phyloP scores from a whole-genome alignment of 2,888 invertebrate genomes.

The Tiphia femorata region DNA sequence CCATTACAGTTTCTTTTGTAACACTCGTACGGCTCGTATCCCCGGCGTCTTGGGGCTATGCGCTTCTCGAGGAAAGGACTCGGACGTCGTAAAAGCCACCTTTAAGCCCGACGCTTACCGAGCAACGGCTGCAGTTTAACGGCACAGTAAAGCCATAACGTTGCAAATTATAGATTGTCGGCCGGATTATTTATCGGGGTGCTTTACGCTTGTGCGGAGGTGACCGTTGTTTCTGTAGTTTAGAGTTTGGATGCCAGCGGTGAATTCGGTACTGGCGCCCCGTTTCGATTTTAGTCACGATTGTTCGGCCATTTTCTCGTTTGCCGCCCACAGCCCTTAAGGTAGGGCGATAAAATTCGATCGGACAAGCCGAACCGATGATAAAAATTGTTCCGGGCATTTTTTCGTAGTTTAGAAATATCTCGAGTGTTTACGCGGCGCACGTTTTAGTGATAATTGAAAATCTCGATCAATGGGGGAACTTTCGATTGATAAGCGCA shows the following conservation, averaged over 20 bases:
- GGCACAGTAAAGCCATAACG: conserved; percentile 10
- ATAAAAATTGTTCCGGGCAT: too few relatives aligned
- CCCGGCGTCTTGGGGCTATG: conserved; percentile 10
- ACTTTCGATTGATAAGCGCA: too few relatives aligned
- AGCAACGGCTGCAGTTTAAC: conserved; percentile 13
- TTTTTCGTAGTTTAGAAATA: too few relatives aligned
- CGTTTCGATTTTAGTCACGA: neutral
- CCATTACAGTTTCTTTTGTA: conserved; percentile 5
- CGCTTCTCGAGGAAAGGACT: conserved; percentile 5
- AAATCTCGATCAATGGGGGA: too few relatives aligned
- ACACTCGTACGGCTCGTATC: conserved; percentile 1
- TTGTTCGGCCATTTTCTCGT: neutral
- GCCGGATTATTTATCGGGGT: conserved; percentile 19
- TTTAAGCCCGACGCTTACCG: conserved; percentile 18
- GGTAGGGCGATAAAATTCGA: too few relatives aligned
- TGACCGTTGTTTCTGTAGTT: neutral
- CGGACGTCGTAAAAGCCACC: conserved; percentile 26
- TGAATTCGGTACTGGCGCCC: too few relatives aligned
- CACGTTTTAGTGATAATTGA: too few relatives aligned
- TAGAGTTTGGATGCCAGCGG: too few relatives aligned
- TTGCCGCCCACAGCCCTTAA: too few relatives aligned
- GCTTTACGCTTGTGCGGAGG: neutral
- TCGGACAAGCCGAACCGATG: too few relatives aligned
- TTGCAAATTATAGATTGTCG: conserved; percentile 24
- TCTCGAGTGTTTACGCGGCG: too few relatives aligned